Evolutionary conservation across 2,797 vertebrate genomes (phyloP), one percentile per base, ranked within the genome.

Genomic region (Urocyon cinereoargenteus): DNA sequence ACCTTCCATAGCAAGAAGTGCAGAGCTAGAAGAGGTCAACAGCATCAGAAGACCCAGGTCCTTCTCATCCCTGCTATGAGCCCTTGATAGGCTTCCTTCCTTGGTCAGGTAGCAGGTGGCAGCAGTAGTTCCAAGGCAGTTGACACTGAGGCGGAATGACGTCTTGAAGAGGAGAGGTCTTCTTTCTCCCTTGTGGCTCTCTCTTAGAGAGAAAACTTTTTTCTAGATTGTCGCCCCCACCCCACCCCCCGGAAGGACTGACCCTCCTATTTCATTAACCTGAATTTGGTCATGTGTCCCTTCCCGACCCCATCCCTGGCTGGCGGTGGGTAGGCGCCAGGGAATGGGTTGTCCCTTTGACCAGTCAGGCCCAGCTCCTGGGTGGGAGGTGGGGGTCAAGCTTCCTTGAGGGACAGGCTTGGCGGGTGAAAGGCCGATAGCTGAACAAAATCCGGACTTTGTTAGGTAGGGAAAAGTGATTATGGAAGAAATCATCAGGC

Each of bases 261-360:
- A 55, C n/a, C 24, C 8, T 82, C 34, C 19, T 51, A 73, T 84
- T 95, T 93, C 57, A 77, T 51, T 88, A 68, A 36, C 24, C 49
- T 90, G 34, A 94, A 84, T 84, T 90, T 94, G 85, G 86, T 79
- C 57, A 53, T 45, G 61, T 3, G 45, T 68, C 70, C 55, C 66
- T 73, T 92, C 86, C 61, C 66, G 45, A 86, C 26, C 19, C 51
- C 61, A 57, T 66, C 21, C 2, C 45, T 72, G 8, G 8, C 36
- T 75, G 45, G 73, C 14, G 15, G 24, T 7, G 15, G 15, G 72
- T 45, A 4, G 62, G 1, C 15, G 14, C 1, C 40, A 45, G 40
- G 8, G 45, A 34, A 84, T 31, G 21, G 10, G 28, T 64, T n/a
- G 31, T 83, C 22, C 7, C 15, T 86, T 49, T 86, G 75, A 83